A percentile compares a stretch with the other conserved stretches of the same genome.
Evolutionary conservation across 2,888 invertebrate genomes (phyloP).

Genomic region (Uropetala carovei): DNA sequence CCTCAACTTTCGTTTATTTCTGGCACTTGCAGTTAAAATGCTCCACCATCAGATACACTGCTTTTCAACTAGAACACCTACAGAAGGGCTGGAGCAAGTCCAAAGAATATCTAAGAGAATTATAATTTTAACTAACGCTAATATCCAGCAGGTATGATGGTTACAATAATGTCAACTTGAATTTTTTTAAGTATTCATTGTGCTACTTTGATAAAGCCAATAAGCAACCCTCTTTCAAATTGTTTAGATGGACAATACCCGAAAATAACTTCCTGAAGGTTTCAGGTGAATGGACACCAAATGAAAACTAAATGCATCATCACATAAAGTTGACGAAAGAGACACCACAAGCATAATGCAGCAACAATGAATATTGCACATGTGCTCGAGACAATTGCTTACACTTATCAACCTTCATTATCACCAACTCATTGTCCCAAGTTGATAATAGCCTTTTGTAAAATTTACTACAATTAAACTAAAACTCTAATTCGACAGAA

Average conservation of each 20-base stretch:
- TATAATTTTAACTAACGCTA: slow-evolving; percentile 15
- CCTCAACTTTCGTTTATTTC: slow-evolving; percentile 40
- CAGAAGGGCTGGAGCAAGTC: slow-evolving; percentile 59
- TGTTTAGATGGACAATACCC: slow-evolving; percentile 24
- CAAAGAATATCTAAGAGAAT: slow-evolving; percentile 62
- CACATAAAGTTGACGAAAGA: slow-evolving; percentile 27
- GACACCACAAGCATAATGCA: slow-evolving; percentile 57
- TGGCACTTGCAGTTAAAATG: slow-evolving; percentile 62
- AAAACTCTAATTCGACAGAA: slow-evolving; percentile 38
- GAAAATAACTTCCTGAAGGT: slow-evolving; percentile 28
- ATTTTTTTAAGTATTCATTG: slow-evolving; percentile 13
- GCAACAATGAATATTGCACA: slow-evolving; percentile 58
- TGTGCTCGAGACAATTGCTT: slow-evolving; percentile 39
- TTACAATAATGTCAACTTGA: neutral
- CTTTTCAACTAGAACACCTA: slow-evolving; percentile 49
- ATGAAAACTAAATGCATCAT: slow-evolving; percentile 46
- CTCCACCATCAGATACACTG: slow-evolving; percentile 57
- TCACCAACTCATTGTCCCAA: slow-evolving; percentile 48
- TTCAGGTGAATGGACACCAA: slow-evolving; percentile 31
- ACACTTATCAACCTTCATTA: slow-evolving; percentile 47
- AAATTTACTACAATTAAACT: slow-evolving; percentile 48
- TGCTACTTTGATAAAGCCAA: slow-evolving; percentile 20
- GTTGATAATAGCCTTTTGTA: slow-evolving; percentile 37
- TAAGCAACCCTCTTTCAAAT: slow-evolving; percentile 14
- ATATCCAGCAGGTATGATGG: neutral